Percentiles rank a stretch among this genome's conserved stretches.
Evolutionary conservation across 2,113 vertebrate species (phyloP).

Genomic region (Octodon degus): DNA sequence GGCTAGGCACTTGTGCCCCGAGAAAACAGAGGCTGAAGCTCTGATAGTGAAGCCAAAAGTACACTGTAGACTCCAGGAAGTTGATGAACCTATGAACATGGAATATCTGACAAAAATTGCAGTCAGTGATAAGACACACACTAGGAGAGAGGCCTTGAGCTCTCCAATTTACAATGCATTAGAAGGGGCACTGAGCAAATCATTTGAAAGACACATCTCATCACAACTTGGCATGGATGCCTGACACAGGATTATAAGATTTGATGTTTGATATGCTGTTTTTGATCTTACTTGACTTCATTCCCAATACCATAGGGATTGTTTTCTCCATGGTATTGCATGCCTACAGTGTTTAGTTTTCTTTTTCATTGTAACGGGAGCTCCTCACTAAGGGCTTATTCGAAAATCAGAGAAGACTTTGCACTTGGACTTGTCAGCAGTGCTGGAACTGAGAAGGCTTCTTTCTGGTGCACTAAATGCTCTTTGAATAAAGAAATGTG

Average conservation of each 20-base stretch:
- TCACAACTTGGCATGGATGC: neutral
- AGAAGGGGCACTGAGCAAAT: neutral
- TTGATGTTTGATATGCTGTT: neutral
- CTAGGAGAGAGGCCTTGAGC: neutral
- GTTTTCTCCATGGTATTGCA: neutral
- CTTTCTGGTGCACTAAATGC: neutral
- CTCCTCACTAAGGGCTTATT: neutral
- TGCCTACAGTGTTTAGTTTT: neutral
- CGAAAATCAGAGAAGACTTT: neutral
- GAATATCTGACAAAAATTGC: neutral
- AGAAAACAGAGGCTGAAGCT: neutral
- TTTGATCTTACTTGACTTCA: neutral
- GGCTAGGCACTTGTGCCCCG: neutral
- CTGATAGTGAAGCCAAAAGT: neutral
- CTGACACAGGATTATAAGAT: neutral
- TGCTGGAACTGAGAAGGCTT: neutral
- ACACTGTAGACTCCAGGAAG: neutral
- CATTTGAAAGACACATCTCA: neutral
- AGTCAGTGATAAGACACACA: neutral
- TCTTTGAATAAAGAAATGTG: neutral
- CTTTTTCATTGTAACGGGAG: neutral
- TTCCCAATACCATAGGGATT: neutral
- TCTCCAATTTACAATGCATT: neutral
- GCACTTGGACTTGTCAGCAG: neutral
- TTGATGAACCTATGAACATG: neutral